These are phyloP conservation scores for Mimas tiliae DNA, from an alignment of 2,888 invertebrate genomes.

Conservation along the genomic window DNA sequence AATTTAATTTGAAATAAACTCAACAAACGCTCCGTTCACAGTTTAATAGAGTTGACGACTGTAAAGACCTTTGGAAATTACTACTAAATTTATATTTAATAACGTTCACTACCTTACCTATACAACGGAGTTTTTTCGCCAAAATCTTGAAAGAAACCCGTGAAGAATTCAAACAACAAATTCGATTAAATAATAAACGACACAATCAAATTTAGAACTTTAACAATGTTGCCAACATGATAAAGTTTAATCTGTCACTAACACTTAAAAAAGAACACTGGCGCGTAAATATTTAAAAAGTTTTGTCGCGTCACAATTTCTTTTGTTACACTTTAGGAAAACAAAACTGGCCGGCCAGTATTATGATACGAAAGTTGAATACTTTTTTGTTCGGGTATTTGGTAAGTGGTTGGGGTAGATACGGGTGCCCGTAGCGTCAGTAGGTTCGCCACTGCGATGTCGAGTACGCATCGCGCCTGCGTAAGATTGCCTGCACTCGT, in stretches of 20 bases:
- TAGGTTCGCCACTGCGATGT: constrained; percentile 73
- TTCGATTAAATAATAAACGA: constrained; percentile 20
- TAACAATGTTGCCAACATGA: constrained; percentile 46
- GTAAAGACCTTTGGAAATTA: constrained; percentile 2
- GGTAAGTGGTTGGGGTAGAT: constrained; percentile 41
- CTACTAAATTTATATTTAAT: background rate
- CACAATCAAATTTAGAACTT: constrained; percentile 36
- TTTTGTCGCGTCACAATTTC: constrained; percentile 22
- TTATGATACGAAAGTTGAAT: constrained; percentile 42
- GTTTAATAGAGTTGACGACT: constrained; percentile 39
- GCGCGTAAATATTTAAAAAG: constrained; percentile 32
- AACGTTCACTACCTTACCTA: constrained; percentile 17
- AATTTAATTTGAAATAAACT: constrained; percentile 52
- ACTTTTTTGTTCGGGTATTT: constrained; percentile 46
- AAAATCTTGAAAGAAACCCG: constrained; percentile 19
- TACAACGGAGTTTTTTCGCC: background rate
- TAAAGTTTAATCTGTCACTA: constrained; percentile 40
- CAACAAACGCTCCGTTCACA: constrained; percentile 42
- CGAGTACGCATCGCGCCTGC: constrained; percentile 72
- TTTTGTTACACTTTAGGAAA: constrained; percentile 25
- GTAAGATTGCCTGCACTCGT: constrained; percentile 77
- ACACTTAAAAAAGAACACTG: constrained; percentile 52
- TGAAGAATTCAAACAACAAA: constrained; percentile 25
- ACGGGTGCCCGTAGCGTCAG: constrained; percentile 66
- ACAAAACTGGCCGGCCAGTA: constrained; percentile 21